phyloP scores from a whole-genome alignment of 2,888 invertebrate species.

The Ormia ochracea region DNA sequence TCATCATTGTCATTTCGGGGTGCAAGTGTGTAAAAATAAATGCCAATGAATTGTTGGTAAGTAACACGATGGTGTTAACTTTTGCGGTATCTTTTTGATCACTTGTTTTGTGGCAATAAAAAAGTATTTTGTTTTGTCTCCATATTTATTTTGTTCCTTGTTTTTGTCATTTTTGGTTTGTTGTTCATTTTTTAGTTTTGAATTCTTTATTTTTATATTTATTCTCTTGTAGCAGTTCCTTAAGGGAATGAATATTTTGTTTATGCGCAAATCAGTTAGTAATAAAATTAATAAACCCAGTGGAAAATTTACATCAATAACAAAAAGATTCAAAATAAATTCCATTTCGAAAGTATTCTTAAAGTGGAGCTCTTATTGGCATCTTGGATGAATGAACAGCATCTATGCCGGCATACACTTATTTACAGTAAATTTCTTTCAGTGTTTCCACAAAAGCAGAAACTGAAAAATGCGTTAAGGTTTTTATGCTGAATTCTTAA shows the following conservation, averaged over 20 bases:
- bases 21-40: conserved; percentile 53
- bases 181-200: conserved; percentile 1
- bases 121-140: conserved; percentile 41
- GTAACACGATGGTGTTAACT: conserved; percentile 54
- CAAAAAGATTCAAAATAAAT: neutral
- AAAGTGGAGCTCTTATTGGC: too few relatives aligned
- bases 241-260: conserved; percentile 17
- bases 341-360: too few relatives aligned
- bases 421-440: too few relatives aligned
- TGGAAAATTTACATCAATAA: conserved; percentile 4
- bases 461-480: too few relatives aligned
- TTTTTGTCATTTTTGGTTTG: neutral
- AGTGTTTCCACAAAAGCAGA: too few relatives aligned
- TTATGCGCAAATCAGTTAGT: neutral
- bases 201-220: neutral
- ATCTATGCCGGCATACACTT: too few relatives aligned
- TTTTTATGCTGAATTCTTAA: too few relatives aligned
- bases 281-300: neutral
- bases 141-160: conserved; percentile 6
- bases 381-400: too few relatives aligned
- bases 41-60: conserved; percentile 52
- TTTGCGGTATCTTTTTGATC: conserved; percentile 55
- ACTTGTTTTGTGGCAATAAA: conserved; percentile 44
- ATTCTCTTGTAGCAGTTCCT: neutral
- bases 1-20: conserved; percentile 34